Percentiles rank a stretch among this genome's conserved stretches.
Evolutionary conservation across 2,888 invertebrate genomes (phyloP).

Genomic region (Malacosoma neustria): DNA sequence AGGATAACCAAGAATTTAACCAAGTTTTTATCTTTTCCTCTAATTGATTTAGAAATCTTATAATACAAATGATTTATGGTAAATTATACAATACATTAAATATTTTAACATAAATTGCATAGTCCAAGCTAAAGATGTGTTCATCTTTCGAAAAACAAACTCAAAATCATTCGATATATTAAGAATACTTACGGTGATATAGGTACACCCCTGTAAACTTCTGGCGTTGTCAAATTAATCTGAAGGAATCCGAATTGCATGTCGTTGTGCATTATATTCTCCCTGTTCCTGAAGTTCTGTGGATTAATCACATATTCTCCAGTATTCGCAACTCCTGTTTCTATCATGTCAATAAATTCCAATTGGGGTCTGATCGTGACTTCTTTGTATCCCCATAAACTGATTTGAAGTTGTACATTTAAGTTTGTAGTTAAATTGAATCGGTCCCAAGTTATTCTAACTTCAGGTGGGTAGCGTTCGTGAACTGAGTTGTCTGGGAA

Average conservation of each 20-base stretch:
- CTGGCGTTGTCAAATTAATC: slow-evolving; percentile 89
- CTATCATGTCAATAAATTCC: slow-evolving; percentile 85
- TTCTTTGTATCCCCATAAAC: slow-evolving; percentile 93
- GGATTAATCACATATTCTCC: slow-evolving; percentile 85
- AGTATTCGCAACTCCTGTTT: slow-evolving; percentile 77
- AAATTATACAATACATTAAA: no score
- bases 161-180: background rate
- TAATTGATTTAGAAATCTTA: no score
- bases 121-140: no score
- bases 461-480: slow-evolving; percentile 81
- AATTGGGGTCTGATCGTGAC: slow-evolving; percentile 86
- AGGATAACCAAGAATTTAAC: no score
- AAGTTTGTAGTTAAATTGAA: slow-evolving; percentile 88
- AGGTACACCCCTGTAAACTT: slow-evolving; percentile 76
- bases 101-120: no score
- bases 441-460: slow-evolving; percentile 88
- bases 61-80: no score
- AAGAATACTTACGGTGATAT: slow-evolving; percentile 82
- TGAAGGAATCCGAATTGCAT: slow-evolving; percentile 91
- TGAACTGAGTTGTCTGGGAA: slow-evolving; percentile 84
- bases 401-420: slow-evolving; percentile 85
- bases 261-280: slow-evolving; percentile 81
- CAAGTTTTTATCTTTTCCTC: no score
- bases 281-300: slow-evolving; percentile 79
- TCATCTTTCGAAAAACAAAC: no score